Percentiles rank a stretch among this genome's conserved stretches.
These are phyloP conservation scores for Scolopax rusticola DNA, from an alignment of 2,797 vertebrate species.

Conservation along the genomic window DNA sequence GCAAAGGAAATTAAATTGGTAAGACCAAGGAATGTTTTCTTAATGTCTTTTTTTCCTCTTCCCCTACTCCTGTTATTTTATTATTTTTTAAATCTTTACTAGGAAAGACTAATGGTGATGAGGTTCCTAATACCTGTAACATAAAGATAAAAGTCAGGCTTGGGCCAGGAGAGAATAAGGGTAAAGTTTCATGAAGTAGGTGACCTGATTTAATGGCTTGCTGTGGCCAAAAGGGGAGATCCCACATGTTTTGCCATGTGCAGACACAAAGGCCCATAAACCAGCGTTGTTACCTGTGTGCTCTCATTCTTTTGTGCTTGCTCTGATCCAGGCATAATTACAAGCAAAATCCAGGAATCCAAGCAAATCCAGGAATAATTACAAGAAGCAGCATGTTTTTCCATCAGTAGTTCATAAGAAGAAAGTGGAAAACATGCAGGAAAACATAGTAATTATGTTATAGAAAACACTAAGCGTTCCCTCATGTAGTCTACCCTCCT, in stretches of 20 bases:
- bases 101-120: background rate
- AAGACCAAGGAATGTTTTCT: background rate
- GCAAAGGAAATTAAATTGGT: background rate
- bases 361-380: background rate
- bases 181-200: background rate
- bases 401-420: background rate
- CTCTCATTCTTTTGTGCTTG: background rate
- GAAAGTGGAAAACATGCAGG: background rate
- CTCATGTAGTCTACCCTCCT: background rate
- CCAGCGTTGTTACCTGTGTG: fast-evolving
- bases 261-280: background rate
- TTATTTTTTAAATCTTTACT: background rate
- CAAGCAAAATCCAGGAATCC: background rate
- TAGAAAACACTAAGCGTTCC: background rate
- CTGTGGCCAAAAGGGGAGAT: background rate
- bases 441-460: background rate
- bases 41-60: background rate
- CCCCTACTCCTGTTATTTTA: too few relatives aligned
- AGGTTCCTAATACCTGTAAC: background rate
- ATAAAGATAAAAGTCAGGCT: background rate
- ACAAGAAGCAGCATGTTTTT: background rate
- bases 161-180: background rate
- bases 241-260: background rate
- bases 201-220: background rate
- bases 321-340: background rate